Base-by-base conservation (phyloP, 2,888 invertebrate species). In the Macrophya alboannulata region DNA sequence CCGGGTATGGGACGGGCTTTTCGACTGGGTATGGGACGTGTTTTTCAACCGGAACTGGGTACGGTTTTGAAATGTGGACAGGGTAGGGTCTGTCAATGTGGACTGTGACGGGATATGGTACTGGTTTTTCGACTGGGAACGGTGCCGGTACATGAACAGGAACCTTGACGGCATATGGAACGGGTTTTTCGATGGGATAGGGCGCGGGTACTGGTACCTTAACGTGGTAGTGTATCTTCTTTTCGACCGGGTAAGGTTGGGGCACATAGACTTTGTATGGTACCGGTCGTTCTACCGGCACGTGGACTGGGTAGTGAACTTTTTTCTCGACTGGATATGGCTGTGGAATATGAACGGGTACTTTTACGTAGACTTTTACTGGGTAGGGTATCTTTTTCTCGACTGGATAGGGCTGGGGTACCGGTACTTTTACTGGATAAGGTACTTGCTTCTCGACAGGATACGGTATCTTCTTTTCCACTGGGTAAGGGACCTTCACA, bases 21-120 rank as follows among this genome's bases (percentile, higher is more conserved):
- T 96, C 96, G 0, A 97, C 95, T 84, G 96, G 96, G 96, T 93
- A 97, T 97, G 97, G 97, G 85, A 97, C 96, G 85, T 95, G 96
- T 92, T 97, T 97, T 90, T 97, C 97, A 0, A 97, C 96, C 79
- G 95, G 96, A 0, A 96, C 96, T 1, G 97, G 96, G 83, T 96
- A 95, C 4, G 96, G 96, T 91, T 96, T 95, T 4, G 95, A 95
- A 1, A 96, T 94, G 88, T 95, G 96, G 2, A 97, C 96, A 43
- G 97, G 96, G 77, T 96, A 95, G 10, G 97, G 97, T 88, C 95
- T 93, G 90, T 97, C 97, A 10, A 96, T 95, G 77, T 94, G 95
- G 1, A 97, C 96, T 89, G 96, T 95, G 0, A 97, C 97, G 86
- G 97, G 96, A 90, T 96, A 96, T 87, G 96, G 97, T 74, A 97